Evolutionary conservation across 2,797 vertebrate genomes (phyloP), one percentile per base, ranked within the genome.

Genomic region (Diglossa cyanea): DNA sequence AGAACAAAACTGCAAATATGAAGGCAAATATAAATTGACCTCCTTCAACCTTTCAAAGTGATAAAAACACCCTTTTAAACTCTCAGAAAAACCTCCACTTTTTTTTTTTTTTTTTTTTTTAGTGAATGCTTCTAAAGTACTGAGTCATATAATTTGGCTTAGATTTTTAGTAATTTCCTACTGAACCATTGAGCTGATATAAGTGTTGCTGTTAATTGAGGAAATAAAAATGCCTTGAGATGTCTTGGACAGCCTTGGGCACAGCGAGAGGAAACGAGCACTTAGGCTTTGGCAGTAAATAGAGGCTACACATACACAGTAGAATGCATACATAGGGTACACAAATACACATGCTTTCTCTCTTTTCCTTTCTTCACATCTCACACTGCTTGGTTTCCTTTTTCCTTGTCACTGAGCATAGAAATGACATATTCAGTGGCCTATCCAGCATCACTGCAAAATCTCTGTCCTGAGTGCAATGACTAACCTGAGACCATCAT

Each of bases 61-160:
- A 65, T 45, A 21, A 68, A 83, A 87, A 70, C 14, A 20, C 8
- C 3, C 5, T 50, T 83, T 42, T 50, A 88, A 70, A 50, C 4
- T 33, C 20, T 13, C 4, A 26, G 5, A 44, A 67, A 67, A 24
- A 0, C 1, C 1, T 2, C 1, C 2, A 10, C 1, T 68, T 25
- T 16, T 72, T 21, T 39, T 19, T n/a, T 37, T 19, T 47, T 35
- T 57, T 6, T 16, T 20, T 54, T 54, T 71, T n/a, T 44, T n/a
- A 55, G 31, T 16, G 37, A 51, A 60, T 44, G 4, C 7, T 65
- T 10, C 23, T 53, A 23, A 86, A 40, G 13, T 81, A 54, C 11
- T 25, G 10, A 84, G 13, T 70, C 33, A 21, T 21, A 4, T 47
- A 60, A 67, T 0, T n/a, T 2, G 0, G 15, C 24, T 81, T 45